Evolutionary conservation across 2,888 invertebrate species (phyloP), one percentile per base, ranked within the genome.

Genomic region (Ennomos erosarius): DNA sequence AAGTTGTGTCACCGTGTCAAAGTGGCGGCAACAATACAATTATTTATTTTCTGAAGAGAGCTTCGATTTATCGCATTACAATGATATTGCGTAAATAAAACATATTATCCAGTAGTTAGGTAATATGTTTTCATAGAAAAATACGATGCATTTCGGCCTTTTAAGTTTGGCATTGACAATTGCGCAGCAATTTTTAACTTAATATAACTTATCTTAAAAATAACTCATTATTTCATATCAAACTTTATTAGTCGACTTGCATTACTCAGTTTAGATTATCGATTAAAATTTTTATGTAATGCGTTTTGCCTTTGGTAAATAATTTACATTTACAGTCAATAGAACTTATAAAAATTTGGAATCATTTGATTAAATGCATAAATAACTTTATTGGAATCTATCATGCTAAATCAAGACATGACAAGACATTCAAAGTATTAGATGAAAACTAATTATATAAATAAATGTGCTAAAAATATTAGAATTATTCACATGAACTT

Each of bases 1-100:
- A 86, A 81, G 54, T 74, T 81, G 55, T 74, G 73, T 81, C 77
- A 73, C 60, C 60, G 47, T 54, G 47, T 70, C 68, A 67, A 37
- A 51, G 64, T 65, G 62, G 67, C 68, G 68, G 60, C 69, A 68
- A 71, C 66, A 51, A 52, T 68, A 71, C 65, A 68, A 67, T 34
- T 61, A 67, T 63, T 16, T 2, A 47, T 49, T 48, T 34, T n/a
- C n/a, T 43, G 33, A 45, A 48, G 55, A 60, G 52, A 55, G 52
- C 55, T 39, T 37, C 8, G 13, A 52, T 10, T 42, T 12, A 52
- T 37, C 42, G 43, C 8, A 39, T 26, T 40, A 55, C 48, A 55
- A 44, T 36, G 44, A 48, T 1, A 43, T 11, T 36, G 36, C 46
- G 34, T 44, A 39, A 59, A 50, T 51, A 52, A 38, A 43, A 55